Evolutionary conservation across 92 coral and sea anemone species (phyloP), one percentile per base, ranked within the genome.

Genomic region (Bergia sp.): DNA sequence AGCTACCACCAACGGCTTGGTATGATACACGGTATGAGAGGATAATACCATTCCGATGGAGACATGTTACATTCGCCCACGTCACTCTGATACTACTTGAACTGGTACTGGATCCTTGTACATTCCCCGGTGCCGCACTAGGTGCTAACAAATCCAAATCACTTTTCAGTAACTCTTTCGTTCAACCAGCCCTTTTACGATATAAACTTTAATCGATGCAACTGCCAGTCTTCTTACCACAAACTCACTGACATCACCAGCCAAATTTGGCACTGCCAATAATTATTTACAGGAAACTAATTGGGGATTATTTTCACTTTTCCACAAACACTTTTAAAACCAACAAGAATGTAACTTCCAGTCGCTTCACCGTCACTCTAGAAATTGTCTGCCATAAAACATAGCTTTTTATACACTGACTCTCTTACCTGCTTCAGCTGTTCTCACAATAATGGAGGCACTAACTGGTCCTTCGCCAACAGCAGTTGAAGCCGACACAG

Each of bases 231-330:
- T 67, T 67, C 73, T 67, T 67, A 67, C 37, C 73, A 67, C 37
- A 67, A 67, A 67, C 37, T 67, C 73, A 67, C 73, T 67, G 73
- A 67, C 73, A 67, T 67, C 73, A 67, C 73, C 37, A 67, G 73
- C 73, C 73, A 67, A 67, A 21, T 67, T 67, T 67, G 37, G 37
- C 73, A 67, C 73, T 67, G 37, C 73, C 73, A 67, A 67, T 67
- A 67, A 67, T 67, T 67, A 21, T 67, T 67, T 67, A 67, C 73
- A 67, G 73, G 73, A 67, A 67, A 67, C 73, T 67, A 67, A 67
- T 67, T 67, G 73, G 73, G 73, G 73, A 67, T 67, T 67, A 67
- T 67, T 67, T 67, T 67, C 73, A 67, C 73, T 67, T 67, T 67
- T 67, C 73, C 73, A 67, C 73, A 67, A 67, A 67, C 73, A 67